A percentile compares a stretch with the other conserved stretches of the same genome.
These are phyloP conservation scores for Aphelinus certus DNA, from an alignment of 1,140 invertebrate species.

Conservation along the genomic window DNA sequence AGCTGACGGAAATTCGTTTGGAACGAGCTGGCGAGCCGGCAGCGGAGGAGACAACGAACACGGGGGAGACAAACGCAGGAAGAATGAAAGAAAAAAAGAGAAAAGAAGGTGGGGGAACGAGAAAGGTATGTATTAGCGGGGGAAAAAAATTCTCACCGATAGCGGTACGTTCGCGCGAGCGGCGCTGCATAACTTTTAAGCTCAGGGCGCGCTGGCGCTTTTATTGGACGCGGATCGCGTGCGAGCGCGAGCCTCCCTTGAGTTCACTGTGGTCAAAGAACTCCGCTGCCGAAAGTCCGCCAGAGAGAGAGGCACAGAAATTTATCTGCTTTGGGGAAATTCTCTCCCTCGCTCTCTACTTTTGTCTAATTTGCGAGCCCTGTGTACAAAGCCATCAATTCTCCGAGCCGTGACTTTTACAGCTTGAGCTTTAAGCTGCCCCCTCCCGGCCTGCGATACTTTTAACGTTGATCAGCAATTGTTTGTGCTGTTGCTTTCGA, in stretches of 20 bases:
- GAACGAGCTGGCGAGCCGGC: background rate
- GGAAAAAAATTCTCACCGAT: constrained; percentile 13
- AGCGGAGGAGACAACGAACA: too few species aligned
- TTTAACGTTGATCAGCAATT: constrained; percentile 6
- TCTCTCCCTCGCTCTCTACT: background rate
- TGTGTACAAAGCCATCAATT: constrained; percentile 18
- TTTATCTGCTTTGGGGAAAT: constrained; percentile 24
- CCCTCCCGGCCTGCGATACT: background rate
- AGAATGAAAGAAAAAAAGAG: background rate
- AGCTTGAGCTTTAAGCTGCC: background rate
- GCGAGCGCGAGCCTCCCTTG: constrained; percentile 43
- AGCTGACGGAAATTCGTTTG: background rate
- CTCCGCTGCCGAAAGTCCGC: constrained; percentile 45
- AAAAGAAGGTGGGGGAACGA: background rate
- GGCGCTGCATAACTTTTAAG: constrained; percentile 48
- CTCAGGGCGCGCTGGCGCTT: constrained; percentile 48
- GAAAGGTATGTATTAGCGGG: constrained; percentile 12
- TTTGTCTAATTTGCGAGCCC: constrained; percentile 17
- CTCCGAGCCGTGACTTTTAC: constrained; percentile 1
- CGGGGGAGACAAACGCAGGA: background rate
- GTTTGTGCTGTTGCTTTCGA: constrained; percentile 1
- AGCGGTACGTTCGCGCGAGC: background rate
- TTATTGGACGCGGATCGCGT: constrained; percentile 47
- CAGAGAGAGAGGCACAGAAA: background rate
- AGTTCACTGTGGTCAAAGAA: constrained; percentile 50